A percentile compares a stretch with the other conserved stretches of the same genome.
phyloP scores from a whole-genome alignment of 2,113 vertebrate genomes.

The Plotosus lineatus region DNA sequence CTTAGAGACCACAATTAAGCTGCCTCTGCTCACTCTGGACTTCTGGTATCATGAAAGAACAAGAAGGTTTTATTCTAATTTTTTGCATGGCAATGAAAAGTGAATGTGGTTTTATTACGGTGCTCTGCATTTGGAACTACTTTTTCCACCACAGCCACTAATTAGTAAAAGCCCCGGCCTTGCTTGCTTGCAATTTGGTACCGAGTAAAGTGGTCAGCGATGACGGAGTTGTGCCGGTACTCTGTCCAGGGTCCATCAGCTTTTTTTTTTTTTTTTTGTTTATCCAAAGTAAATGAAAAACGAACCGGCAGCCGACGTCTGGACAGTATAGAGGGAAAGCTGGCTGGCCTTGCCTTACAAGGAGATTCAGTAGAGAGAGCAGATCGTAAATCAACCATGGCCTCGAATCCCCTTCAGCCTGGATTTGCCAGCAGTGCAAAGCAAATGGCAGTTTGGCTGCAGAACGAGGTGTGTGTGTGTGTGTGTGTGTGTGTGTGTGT shows the following conservation, averaged over 20 bases:
- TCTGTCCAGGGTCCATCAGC: not conserved
- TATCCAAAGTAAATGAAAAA: not conserved
- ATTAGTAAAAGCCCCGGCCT: too few species aligned
- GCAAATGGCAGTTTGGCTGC: slow-evolving; percentile 48
- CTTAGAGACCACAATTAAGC: not conserved
- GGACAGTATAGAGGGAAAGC: slow-evolving; percentile 49
- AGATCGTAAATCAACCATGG: slow-evolving; percentile 63
- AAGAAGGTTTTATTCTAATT: not conserved
- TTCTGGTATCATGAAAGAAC: not conserved
- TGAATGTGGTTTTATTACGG: not conserved
- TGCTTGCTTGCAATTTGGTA: not conserved
- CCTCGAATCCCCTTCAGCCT: slow-evolving; percentile 47
- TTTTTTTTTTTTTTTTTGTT: not conserved
- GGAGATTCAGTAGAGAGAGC: slow-evolving; percentile 54
- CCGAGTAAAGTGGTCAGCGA: not conserved
- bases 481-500: too few species aligned
- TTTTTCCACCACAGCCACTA: not conserved
- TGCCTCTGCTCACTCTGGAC: not conserved
- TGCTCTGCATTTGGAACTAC: not conserved
- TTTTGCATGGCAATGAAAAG: too few species aligned
- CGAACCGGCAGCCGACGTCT: slow-evolving; percentile 45
- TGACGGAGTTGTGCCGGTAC: slow-evolving; percentile 5
- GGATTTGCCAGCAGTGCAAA: slow-evolving; percentile 48
- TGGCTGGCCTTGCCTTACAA: slow-evolving; percentile 66
- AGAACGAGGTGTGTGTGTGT: too few species aligned